Evolutionary conservation across 2,888 invertebrate species (phyloP).

Genomic region (Rhingia rostrata): DNA sequence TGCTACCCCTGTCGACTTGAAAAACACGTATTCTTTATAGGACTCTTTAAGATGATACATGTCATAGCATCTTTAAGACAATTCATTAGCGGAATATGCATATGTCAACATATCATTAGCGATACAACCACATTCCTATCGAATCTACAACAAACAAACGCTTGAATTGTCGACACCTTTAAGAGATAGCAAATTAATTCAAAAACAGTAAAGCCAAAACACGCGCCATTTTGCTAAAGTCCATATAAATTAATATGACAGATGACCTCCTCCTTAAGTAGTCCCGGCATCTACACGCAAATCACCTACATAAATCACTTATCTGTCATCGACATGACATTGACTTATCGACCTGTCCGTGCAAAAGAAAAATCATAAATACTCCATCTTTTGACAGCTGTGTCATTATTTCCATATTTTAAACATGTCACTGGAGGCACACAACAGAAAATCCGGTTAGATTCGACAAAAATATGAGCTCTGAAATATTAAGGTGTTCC

Average conservation of each 20-base stretch:
- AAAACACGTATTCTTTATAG: no score
- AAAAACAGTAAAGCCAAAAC: no score
- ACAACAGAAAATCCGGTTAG: conserved; percentile 47
- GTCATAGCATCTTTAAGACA: no score
- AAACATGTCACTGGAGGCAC: conserved; percentile 7
- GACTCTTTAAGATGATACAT: no score
- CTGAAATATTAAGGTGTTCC: conserved; percentile 25
- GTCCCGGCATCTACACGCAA: background rate
- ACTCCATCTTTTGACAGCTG: conserved; percentile 19
- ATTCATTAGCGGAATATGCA: no score
- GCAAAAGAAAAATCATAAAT: conserved; percentile 28
- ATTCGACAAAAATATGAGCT: conserved; percentile 3
- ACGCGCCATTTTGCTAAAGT: no score
- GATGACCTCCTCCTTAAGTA: background rate
- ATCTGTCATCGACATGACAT: conserved; percentile 19
- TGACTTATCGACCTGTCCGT: conserved; percentile 25
- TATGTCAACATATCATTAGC: no score
- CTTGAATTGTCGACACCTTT: no score
- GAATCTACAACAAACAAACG: no score
- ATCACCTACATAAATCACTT: conserved; percentile 25
- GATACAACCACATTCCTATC: no score
- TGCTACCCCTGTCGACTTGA: no score
- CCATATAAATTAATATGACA: background rate
- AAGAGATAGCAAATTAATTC: no score
- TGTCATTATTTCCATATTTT: conserved; percentile 49